Conservation (phyloP, 2,113 vertebrate genomes). For the Lichenostomus cassidix region DNA sequence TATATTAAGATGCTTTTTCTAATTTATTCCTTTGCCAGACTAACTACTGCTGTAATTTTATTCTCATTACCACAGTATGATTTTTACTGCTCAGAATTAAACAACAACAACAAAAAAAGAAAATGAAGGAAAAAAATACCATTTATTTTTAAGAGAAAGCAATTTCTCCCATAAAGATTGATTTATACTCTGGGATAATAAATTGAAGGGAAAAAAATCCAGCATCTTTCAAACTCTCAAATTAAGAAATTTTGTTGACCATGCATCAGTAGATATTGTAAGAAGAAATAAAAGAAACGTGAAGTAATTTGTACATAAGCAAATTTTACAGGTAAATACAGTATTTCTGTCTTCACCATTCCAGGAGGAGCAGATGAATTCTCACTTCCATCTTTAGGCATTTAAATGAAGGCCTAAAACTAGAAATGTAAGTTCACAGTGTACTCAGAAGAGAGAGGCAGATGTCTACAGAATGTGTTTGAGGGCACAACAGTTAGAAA, state of each 20-base stretch:
- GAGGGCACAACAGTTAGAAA: not conserved
- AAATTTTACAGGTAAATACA: not conserved
- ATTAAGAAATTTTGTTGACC: not conserved
- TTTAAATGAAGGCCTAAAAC: not conserved
- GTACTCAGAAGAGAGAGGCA: not conserved
- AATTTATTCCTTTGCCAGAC: not conserved
- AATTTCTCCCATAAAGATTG: not conserved
- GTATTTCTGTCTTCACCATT: not conserved
- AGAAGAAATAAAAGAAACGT: not conserved
- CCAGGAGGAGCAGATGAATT: not conserved
- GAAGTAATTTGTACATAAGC: not conserved
- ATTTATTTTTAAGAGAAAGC: constrained; percentile 19
- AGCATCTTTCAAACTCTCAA: not conserved
- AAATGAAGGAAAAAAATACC: not conserved
- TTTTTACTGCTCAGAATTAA: constrained; percentile 42
- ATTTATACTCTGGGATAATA: constrained; percentile 5
- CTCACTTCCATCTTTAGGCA: not conserved
- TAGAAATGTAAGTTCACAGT: not conserved
- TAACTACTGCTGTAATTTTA: constrained; percentile 20
- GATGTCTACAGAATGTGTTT: not conserved
- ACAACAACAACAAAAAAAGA: not conserved
- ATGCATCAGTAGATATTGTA: not conserved
- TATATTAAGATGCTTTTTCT: not conserved
- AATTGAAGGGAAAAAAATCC: not conserved
- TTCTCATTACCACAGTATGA: not conserved